Base-by-base conservation (phyloP, 2,113 vertebrate species). In the Morone chrysops region DNA sequence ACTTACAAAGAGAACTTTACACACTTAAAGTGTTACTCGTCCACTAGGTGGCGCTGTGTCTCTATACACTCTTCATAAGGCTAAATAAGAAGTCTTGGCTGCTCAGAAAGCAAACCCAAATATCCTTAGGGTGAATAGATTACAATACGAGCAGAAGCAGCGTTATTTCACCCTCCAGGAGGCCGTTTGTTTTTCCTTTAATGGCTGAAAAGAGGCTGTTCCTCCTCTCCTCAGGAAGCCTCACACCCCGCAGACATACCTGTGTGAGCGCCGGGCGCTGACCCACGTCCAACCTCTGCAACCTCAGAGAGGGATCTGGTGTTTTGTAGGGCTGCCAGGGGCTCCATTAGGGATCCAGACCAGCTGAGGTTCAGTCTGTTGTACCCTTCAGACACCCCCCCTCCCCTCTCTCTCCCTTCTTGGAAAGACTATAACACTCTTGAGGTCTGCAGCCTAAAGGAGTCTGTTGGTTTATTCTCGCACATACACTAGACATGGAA, bases 1-100 rank as follows among this genome's bases (percentile, higher is more conserved):
- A n/a, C 45, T 48, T 56, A 36, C 17, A 61, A 38, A 68, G 17
- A 22, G 51, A 75, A 43, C 45, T 75, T 68, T 1, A 79, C 38
- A 51, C 11, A 22, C 9, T 53, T 31, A 54, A 56, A 80, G 25
- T 36, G 18, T 69, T 41, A 6, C 50, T 50, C 47, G 6, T 56
- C 91, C 94, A 92, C 88, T 83, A 92, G 94, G 92, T 86, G 94
- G 92, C 59, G 60, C 92, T 94, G 91, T 93, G 90, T 75, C 66
- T 86, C 90, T 81, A 11, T 61, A 51, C 54, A 22, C 59, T 17
- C 17, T 51, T 56, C n/a, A 17, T 31, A 59, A 43, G 77, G 63
- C 59, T 67, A 22, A 80, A 78, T 65, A 56, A 78, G 70, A 83
- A 78, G 50, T 70, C 80, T 84, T 63, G 70, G 81, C 75, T 83